A percentile compares a stretch with the other conserved stretches of the same genome.
These are phyloP conservation scores for Sus scrofa DNA, from an alignment of 2,113 vertebrate species.

Conservation along the genomic window T2T-Sscrofa CM000816.6:93522001-93522500, in stretches of 20 bases:
- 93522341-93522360: not conserved
- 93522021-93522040: conserved; percentile 90
- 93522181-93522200: conserved; percentile 1
- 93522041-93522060: conserved; percentile 92
- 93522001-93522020: conserved; percentile 92
- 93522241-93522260: not conserved
- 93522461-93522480: conserved; percentile 88
- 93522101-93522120: conserved; percentile 92
- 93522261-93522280: conserved; percentile 50
- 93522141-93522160: conserved; percentile 89
- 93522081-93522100: conserved; percentile 94
- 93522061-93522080: conserved; percentile 95
- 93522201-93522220: conserved; percentile 57
- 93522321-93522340: not conserved
- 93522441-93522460: conserved; percentile 93
- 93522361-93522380: not conserved
- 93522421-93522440: conserved; percentile 92
- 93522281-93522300: conserved; percentile 33
- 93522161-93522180: conserved; percentile 60
- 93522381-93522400: not conserved
- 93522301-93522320: not conserved
- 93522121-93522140: conserved; percentile 88
- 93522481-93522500: conserved; percentile 95
- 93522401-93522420: conserved; percentile 89
- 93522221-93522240: not conserved